These are phyloP conservation scores for Caenorhabditis sp. DNA, from an alignment of 2,888 invertebrate genomes.

Conservation along the genomic window DNA sequence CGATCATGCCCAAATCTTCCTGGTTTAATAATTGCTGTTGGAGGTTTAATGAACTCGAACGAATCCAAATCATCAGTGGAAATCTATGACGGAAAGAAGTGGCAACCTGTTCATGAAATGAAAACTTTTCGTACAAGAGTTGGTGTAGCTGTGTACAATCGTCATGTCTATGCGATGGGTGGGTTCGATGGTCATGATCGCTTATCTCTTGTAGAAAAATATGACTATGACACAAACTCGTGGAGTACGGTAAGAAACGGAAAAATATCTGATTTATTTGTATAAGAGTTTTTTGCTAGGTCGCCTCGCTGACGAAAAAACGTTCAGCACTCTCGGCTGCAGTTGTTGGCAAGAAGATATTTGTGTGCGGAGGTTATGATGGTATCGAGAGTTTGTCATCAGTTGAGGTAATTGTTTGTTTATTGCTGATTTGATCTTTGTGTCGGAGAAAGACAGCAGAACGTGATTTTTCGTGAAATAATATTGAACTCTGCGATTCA, in stretches of 20 bases:
- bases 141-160: conserved; percentile 84
- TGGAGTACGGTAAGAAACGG: conserved; percentile 19
- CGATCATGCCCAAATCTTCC: conserved; percentile 78
- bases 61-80: conserved; percentile 83
- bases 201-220: conserved; percentile 82
- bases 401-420: conserved; percentile 77
- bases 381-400: conserved; percentile 82
- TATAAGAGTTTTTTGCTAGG: conserved; percentile 31
- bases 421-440: too few species aligned
- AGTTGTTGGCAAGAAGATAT: conserved; percentile 42
- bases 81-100: conserved; percentile 82
- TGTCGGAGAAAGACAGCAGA: too few species aligned
- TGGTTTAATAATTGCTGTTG: conserved; percentile 52
- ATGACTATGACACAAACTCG: conserved; percentile 26
- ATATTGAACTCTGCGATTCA: too few species aligned
- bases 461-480: too few species aligned
- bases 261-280: background rate
- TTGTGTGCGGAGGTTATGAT: conserved; percentile 69
- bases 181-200: conserved; percentile 87
- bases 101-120: conserved; percentile 83
- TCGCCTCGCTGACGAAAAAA: conserved; percentile 57
- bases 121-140: conserved; percentile 82
- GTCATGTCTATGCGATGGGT: conserved; percentile 79
- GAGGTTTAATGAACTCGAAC: conserved; percentile 80
- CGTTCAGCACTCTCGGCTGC: conserved; percentile 60